A percentile compares a stretch with the other conserved stretches of the same genome.
phyloP scores from a whole-genome alignment of 2,113 vertebrate species.

The Erythrocercus mccallii region DNA sequence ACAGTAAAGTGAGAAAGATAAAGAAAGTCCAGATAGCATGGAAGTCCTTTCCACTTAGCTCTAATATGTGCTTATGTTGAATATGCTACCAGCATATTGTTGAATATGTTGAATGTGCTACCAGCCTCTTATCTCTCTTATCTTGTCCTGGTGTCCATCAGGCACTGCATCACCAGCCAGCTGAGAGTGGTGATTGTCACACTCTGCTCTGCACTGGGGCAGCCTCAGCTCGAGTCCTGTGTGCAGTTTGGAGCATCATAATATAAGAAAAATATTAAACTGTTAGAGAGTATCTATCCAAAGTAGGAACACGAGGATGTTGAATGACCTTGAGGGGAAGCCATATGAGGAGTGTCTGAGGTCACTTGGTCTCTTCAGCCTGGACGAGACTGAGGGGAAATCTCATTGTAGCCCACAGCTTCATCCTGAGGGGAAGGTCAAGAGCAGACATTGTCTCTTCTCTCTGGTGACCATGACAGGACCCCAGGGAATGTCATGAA shows the following conservation, averaged over 20 bases:
- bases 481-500: accelerated
- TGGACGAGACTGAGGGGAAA: background rate
- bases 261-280: background rate
- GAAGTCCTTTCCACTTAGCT: background rate
- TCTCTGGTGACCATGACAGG: background rate
- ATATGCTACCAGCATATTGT: background rate
- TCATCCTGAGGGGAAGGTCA: accelerated
- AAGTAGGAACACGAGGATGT: background rate
- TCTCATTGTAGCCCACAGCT: background rate
- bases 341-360: accelerated
- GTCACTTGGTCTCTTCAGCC: background rate
- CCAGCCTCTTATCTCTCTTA: background rate
- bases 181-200: background rate
- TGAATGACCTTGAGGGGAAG: background rate
- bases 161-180: background rate
- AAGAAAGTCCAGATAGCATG: background rate
- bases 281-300: background rate
- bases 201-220: background rate
- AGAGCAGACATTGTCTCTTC: background rate
- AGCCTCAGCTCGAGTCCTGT: background rate
- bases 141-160: background rate
- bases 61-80: background rate
- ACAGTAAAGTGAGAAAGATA: background rate
- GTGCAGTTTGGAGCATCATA: background rate
- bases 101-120: background rate